Evolutionary conservation across 2,113 vertebrate genomes (phyloP).

Genomic region (Crotalus viridis): DNA sequence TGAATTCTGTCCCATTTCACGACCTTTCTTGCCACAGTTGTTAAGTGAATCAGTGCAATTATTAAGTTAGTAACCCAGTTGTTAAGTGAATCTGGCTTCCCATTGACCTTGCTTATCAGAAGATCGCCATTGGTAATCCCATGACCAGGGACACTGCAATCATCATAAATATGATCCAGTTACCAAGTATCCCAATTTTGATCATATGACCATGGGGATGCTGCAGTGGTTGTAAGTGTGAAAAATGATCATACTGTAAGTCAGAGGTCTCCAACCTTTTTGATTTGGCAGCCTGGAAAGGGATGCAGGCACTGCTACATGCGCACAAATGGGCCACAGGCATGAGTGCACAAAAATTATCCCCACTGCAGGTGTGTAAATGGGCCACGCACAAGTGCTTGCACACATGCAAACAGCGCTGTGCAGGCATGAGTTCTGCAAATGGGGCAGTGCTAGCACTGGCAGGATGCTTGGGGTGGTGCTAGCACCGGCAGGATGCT

Average conservation of each 20-base stretch:
- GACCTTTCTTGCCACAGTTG: not conserved
- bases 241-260: not conserved
- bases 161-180: not conserved
- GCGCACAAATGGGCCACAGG: no score
- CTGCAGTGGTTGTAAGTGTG: not conserved
- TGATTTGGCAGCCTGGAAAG: no score
- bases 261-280: no score
- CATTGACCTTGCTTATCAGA: not conserved
- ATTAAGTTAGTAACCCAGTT: not conserved
- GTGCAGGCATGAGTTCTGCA: no score
- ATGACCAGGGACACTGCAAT: not conserved
- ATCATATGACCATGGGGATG: not conserved
- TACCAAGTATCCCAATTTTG: not conserved
- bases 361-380: no score
- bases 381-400: no score
- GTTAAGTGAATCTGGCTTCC: not conserved
- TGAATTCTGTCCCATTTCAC: not conserved
- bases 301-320: no score
- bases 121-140: not conserved
- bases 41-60: not conserved
- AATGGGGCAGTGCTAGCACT: no score
- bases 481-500: no score
- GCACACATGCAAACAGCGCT: no score
- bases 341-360: no score
- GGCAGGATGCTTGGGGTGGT: no score